These are phyloP conservation scores for Pomacea maculata DNA, from an alignment of 1,140 invertebrate species.

Conservation along the genomic window DNA sequence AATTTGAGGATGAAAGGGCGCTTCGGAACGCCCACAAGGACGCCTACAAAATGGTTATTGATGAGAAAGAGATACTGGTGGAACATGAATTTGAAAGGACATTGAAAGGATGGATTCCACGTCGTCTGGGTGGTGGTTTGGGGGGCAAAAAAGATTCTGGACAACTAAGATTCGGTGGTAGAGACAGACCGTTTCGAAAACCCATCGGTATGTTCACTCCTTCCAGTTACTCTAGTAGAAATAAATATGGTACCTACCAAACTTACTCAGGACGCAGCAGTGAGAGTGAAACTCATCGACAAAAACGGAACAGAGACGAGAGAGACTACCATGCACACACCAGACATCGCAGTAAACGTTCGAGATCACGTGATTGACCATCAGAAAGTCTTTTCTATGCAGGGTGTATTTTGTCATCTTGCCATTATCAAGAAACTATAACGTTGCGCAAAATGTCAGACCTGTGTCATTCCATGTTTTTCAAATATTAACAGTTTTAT, in stretches of 20 bases:
- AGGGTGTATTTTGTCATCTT: too few species aligned
- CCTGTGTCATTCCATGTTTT: too few species aligned
- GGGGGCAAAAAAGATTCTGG: conserved; percentile 88
- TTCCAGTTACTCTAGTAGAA: too few species aligned
- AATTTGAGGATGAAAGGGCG: conserved; percentile 74
- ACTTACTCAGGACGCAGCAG: not conserved
- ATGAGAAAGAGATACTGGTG: conserved; percentile 70
- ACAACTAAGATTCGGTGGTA: conserved; percentile 86
- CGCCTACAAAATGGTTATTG: conserved; percentile 75
- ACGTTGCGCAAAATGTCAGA: too few species aligned
- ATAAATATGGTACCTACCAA: not conserved
- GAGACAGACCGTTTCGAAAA: conserved; percentile 74
- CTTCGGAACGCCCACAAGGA: conserved; percentile 73
- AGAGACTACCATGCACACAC: not conserved
- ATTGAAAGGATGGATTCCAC: conserved; percentile 83
- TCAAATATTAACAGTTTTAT: too few species aligned
- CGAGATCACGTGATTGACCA: too few species aligned
- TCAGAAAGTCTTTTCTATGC: too few species aligned
- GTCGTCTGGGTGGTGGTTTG: conserved; percentile 86
- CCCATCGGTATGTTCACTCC: conserved; percentile 29
- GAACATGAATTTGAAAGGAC: conserved; percentile 70
- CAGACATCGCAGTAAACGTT: too few species aligned
- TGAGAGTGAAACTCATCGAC: not conserved
- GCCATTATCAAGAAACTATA: too few species aligned
- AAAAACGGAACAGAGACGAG: not conserved